phyloP scores from a whole-genome alignment of 2,797 vertebrate species.

The Dipus sagitta region DNA sequence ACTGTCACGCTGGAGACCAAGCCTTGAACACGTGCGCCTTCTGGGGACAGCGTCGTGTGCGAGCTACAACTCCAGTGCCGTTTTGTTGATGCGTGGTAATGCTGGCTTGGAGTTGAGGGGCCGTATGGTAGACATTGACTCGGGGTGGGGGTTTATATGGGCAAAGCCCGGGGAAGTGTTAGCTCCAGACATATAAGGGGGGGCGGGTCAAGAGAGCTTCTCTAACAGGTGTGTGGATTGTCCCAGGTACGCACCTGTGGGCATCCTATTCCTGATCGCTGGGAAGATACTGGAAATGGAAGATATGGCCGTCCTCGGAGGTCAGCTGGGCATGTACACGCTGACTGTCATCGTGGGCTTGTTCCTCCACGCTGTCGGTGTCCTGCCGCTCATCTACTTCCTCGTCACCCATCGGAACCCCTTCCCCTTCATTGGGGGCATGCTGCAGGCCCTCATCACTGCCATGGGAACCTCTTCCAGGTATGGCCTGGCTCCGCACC shows the following conservation, averaged over 20 bases:
- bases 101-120: not conserved
- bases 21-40: not conserved
- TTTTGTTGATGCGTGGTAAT: not conserved
- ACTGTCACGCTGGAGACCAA: not conserved
- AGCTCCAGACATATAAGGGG: not conserved
- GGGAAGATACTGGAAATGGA: slow-evolving; percentile 98
- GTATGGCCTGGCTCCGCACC: slow-evolving; percentile 83
- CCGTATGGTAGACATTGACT: not conserved
- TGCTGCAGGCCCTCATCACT: slow-evolving; percentile 97
- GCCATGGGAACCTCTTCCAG: slow-evolving; percentile 98
- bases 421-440: slow-evolving; percentile 93
- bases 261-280: slow-evolving; percentile 96
- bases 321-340: slow-evolving; percentile 97
- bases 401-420: slow-evolving; percentile 95
- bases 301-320: slow-evolving; percentile 93
- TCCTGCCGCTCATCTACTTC: slow-evolving; percentile 96
- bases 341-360: slow-evolving; percentile 95
- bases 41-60: not conserved
- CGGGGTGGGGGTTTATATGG: not conserved
- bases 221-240: slow-evolving; percentile 58
- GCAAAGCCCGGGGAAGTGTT: not conserved
- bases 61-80: not conserved
- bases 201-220: not conserved
- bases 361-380: slow-evolving; percentile 94
- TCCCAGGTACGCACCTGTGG: slow-evolving; percentile 95